A percentile compares a stretch with the other conserved stretches of the same genome.
Conservation (phyloP, 1,140 invertebrate species). For the Globodera ellingtonae region DNA sequence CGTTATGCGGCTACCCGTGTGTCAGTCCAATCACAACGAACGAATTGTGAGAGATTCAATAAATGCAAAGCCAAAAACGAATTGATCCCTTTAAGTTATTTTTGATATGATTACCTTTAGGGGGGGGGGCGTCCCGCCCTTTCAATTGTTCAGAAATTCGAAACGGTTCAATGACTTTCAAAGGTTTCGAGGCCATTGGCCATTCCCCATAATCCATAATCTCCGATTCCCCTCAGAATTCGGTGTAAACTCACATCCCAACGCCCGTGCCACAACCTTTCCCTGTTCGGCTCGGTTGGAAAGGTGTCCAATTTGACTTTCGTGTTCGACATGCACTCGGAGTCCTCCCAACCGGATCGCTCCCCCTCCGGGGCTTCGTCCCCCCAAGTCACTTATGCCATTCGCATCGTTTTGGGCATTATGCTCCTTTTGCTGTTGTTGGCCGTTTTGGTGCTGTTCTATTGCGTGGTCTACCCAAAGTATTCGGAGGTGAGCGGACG, state of each 20-base stretch:
- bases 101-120: no score
- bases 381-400: slow-evolving; percentile 5
- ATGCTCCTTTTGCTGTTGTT: background rate
- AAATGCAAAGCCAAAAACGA: no score
- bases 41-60: background rate
- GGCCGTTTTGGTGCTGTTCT: slow-evolving; percentile 16
- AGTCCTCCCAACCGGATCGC: background rate
- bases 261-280: background rate
- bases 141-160: no score
- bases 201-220: background rate
- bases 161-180: no score
- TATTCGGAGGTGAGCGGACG: slow-evolving; percentile 14
- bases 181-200: no score
- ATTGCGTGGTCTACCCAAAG: slow-evolving; percentile 24
- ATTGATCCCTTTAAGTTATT: no score
- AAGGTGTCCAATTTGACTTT: background rate
- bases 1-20: slow-evolving; percentile 9
- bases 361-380: background rate
- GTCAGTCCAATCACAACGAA: background rate
- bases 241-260: slow-evolving; percentile 22
- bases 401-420: slow-evolving; percentile 15
- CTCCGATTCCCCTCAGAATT: background rate
- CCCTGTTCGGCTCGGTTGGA: background rate
- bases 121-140: no score
- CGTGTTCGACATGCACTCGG: background rate